These are phyloP conservation scores for Sebastes taczanowskii DNA, from an alignment of 2,797 vertebrate genomes.

Conservation along the genomic window DNA sequence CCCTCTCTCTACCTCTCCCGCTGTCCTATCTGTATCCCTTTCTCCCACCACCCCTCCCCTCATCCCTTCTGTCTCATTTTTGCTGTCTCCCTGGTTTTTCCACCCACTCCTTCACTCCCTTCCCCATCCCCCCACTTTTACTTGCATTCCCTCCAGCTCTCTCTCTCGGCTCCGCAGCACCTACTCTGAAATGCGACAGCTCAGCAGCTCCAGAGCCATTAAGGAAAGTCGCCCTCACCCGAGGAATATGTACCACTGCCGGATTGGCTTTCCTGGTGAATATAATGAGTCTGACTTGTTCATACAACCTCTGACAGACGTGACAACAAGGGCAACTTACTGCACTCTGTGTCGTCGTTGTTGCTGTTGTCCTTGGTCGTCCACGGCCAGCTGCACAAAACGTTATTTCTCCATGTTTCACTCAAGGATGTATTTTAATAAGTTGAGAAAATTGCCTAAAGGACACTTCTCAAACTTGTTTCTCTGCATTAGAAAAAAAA, in stretches of 20 bases:
- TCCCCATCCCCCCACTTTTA: background rate
- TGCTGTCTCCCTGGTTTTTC: conserved; percentile 69
- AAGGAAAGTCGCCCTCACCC: conserved; percentile 67
- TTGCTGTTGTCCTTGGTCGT: conserved; percentile 18
- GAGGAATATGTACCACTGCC: conserved; percentile 52
- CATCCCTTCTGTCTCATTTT: conserved; percentile 69
- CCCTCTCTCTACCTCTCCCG: conserved; percentile 61
- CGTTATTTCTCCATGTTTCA: conserved; percentile 23
- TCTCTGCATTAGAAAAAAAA: background rate
- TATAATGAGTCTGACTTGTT: conserved; percentile 44
- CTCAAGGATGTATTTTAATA: conserved; percentile 30
- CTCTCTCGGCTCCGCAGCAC: conserved; percentile 47
- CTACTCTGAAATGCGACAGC: conserved; percentile 73
- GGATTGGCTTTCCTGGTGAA: conserved; percentile 40
- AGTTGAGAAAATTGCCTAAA: conserved; percentile 20
- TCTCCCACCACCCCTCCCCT: conserved; percentile 34
- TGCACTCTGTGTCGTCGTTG: background rate
- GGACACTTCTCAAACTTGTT: conserved; percentile 11
- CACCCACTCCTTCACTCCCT: conserved; percentile 49
- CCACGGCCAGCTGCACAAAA: conserved; percentile 2
- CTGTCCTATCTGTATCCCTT: conserved; percentile 65
- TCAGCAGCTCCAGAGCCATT: conserved; percentile 79
- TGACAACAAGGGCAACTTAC: conserved; percentile 33
- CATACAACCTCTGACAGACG: conserved; percentile 18
- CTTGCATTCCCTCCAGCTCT: conserved; percentile 60